Conservation (phyloP, 2,797 vertebrate genomes). For the Cossypha caffra region DNA sequence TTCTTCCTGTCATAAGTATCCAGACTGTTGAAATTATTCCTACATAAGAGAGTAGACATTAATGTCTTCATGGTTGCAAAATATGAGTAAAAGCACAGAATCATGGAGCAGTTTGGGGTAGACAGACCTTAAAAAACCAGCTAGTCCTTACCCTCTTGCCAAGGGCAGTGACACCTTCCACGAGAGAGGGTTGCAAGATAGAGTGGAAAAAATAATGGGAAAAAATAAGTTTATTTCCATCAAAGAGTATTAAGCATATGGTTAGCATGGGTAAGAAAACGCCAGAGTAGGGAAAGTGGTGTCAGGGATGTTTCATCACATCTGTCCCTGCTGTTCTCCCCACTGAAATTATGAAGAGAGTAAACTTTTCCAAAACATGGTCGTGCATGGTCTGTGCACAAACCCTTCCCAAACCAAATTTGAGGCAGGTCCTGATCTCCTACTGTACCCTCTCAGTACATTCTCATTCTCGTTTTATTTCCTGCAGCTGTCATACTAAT, state of each 20-base stretch:
- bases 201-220: not conserved
- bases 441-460: not conserved
- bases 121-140: not conserved
- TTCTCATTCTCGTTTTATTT: not conserved
- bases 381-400: not conserved
- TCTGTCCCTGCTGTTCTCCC: not conserved
- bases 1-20: no score
- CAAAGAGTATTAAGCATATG: not conserved
- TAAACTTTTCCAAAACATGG: not conserved
- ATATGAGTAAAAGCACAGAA: not conserved
- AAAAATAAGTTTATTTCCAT: not conserved
- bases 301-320: not conserved
- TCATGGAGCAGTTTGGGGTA: not conserved
- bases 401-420: not conserved
- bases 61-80: not conserved
- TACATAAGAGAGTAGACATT: not conserved
- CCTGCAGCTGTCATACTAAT: constrained; percentile 33
- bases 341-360: not conserved
- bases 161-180: not conserved
- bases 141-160: not conserved
- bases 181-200: not conserved
- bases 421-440: not conserved
- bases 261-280: not conserved
- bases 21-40: not conserved
- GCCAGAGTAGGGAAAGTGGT: not conserved